Evolutionary conservation across 2,888 invertebrate species (phyloP).

Genomic region (Drosophila anomelani): DNA sequence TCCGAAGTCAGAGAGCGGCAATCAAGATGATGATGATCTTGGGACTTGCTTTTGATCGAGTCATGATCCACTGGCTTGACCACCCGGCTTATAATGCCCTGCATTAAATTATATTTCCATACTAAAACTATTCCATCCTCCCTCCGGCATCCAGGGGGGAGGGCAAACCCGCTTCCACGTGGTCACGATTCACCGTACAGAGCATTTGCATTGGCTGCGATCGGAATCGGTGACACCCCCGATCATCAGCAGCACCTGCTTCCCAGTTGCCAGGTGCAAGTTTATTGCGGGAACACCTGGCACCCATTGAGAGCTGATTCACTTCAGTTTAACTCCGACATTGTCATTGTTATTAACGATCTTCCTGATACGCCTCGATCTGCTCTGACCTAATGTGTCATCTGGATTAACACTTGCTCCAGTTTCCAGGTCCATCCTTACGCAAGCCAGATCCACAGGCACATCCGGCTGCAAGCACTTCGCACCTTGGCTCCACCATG

Average conservation of each 20-base stretch:
- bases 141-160: neutral
- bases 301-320: conserved; percentile 11
- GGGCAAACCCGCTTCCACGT: conserved; percentile 14
- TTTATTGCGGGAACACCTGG: conserved; percentile 26
- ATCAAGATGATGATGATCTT: conserved; percentile 4
- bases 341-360: neutral
- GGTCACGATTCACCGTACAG: conserved; percentile 24
- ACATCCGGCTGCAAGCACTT: conserved; percentile 26
- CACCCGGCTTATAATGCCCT: conserved; percentile 6
- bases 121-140: neutral
- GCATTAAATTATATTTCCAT: conserved; percentile 2
- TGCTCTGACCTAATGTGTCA: neutral
- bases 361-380: neutral
- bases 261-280: conserved; percentile 31
- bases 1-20: neutral
- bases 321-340: neutral
- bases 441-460: neutral
- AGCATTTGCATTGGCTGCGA: conserved; percentile 8
- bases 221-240: conserved; percentile 9
- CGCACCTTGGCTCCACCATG: conserved; percentile 24
- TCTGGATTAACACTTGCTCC: neutral
- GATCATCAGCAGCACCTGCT: conserved; percentile 3
- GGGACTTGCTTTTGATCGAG: conserved; percentile 1
- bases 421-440: conserved; percentile 4
- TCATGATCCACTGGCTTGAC: conserved; percentile 2